Percentiles rank a stretch among this genome's conserved stretches.
Conservation (phyloP, 1,140 invertebrate genomes). For the Zeugodacus cucurbitae region DNA sequence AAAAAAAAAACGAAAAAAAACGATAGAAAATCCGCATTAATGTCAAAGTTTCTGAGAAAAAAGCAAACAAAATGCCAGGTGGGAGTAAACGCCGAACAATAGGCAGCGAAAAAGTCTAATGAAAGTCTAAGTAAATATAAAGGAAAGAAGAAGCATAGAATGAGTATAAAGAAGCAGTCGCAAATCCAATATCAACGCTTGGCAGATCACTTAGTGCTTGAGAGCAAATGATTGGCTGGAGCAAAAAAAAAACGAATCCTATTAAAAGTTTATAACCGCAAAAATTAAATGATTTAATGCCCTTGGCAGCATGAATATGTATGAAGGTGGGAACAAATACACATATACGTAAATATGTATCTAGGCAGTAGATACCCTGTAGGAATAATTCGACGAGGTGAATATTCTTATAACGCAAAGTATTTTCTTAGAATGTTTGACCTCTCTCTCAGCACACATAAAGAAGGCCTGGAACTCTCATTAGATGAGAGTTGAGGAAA, state of each 20-base stretch:
- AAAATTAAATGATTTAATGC: not conserved
- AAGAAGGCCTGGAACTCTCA: no score
- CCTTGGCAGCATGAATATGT: no score
- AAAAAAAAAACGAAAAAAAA: no score
- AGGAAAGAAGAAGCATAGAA: not conserved
- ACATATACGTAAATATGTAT: not conserved
- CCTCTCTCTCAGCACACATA: no score
- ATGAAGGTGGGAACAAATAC: not conserved
- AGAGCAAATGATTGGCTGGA: not conserved
- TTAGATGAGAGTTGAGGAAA: no score
- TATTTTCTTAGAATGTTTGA: no score
- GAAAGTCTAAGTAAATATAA: not conserved
- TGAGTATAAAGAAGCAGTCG: not conserved
- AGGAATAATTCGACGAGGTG: no score
- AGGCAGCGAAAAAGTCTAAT: not conserved
- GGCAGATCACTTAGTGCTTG: not conserved
- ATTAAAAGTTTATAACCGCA: slow-evolving; percentile 9
- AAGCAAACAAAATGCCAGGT: not conserved
- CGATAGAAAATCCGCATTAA: slow-evolving; percentile 5
- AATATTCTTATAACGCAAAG: no score
- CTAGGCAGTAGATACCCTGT: not conserved
- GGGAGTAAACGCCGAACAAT: not conserved
- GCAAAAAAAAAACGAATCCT: not conserved
- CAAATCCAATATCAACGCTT: not conserved
- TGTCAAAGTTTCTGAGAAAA: slow-evolving; percentile 2